A percentile compares a stretch with the other conserved stretches of the same genome.
These are phyloP conservation scores for Ranitomeya imitator DNA, from an alignment of 2,113 vertebrate species.

Conservation along the genomic window DNA sequence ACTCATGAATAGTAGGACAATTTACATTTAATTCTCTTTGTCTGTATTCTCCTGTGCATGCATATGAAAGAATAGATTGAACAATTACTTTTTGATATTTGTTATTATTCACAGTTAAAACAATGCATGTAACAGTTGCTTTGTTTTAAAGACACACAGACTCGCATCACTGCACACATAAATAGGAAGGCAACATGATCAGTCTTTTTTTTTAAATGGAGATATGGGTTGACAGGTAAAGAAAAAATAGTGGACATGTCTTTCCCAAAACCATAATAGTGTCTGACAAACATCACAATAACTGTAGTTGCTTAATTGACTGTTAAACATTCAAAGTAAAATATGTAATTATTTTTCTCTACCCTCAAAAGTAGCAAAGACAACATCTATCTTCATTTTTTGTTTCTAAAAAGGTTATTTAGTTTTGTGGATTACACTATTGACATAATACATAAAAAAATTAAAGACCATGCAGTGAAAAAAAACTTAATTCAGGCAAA, in stretches of 20 bases:
- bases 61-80: slow-evolving; percentile 57
- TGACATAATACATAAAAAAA: neutral
- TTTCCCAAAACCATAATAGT: slow-evolving; percentile 1
- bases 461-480: neutral
- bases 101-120: slow-evolving; percentile 54
- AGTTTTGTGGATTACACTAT: neutral
- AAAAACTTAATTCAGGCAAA: neutral
- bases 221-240: slow-evolving; percentile 46
- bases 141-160: slow-evolving; percentile 51
- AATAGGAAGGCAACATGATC: slow-evolving; percentile 30
- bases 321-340: slow-evolving; percentile 14
- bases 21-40: slow-evolving; percentile 16
- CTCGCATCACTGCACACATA: slow-evolving; percentile 48
- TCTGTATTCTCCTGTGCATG: slow-evolving; percentile 53
- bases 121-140: slow-evolving; percentile 49
- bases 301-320: slow-evolving; percentile 27
- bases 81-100: slow-evolving; percentile 58
- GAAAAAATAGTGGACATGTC: slow-evolving; percentile 29
- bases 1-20: slow-evolving; percentile 38
- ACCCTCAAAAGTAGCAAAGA: slow-evolving; percentile 41
- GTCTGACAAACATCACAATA: slow-evolving; percentile 15
- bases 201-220: slow-evolving; percentile 43
- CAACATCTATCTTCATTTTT: neutral
- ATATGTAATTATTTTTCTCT: slow-evolving; percentile 66
- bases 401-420: neutral